Conservation (phyloP, 2,888 invertebrate species). For the Drosophila koepferae region DNA sequence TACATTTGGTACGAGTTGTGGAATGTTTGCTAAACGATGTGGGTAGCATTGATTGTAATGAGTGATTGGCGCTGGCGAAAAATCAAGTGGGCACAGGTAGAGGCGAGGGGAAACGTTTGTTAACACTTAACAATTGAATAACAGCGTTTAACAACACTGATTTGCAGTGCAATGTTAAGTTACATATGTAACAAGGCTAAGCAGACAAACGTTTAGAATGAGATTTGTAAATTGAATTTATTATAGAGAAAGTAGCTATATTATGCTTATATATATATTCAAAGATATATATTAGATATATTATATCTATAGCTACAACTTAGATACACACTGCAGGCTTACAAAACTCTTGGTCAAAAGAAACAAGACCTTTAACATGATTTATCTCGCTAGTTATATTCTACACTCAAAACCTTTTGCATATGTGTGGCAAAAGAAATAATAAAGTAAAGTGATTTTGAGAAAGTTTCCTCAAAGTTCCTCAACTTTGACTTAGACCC, state of each 20-base stretch:
- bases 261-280: too few species aligned
- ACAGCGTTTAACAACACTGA: neutral
- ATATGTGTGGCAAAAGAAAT: neutral
- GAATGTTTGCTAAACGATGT: conserved; percentile 24
- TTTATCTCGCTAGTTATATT: neutral
- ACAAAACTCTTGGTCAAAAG: too few species aligned
- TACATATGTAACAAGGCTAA: neutral
- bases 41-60: conserved; percentile 38
- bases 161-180: neutral
- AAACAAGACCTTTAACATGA: neutral
- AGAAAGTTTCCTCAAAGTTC: neutral
- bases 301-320: too few species aligned
- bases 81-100: too few species aligned
- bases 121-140: neutral
- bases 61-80: neutral
- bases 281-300: too few species aligned
- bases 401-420: neutral
- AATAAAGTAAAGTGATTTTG: conserved; percentile 1
- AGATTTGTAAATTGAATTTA: neutral
- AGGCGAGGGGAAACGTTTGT: neutral
- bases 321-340: too few species aligned
- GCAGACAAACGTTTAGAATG: neutral
- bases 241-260: too few species aligned
- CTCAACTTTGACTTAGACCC: conserved; percentile 10
- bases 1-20: conserved; percentile 20